Conservation (phyloP, 1,140 invertebrate genomes). For the Wasmannia auropunctata region DNA sequence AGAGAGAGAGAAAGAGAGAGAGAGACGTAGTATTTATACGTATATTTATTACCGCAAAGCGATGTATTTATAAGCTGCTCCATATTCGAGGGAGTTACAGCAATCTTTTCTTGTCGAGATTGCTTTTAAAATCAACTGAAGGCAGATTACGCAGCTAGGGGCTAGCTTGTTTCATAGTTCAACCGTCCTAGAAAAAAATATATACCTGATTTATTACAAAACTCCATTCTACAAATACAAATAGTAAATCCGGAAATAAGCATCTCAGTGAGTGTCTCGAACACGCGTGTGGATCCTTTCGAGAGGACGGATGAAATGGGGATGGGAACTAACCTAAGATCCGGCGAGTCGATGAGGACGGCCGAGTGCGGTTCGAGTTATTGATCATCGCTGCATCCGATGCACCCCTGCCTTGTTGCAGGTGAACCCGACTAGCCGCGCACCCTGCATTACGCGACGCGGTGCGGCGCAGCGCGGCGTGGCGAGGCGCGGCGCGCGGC, state of each 20-base stretch:
- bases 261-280: neutral
- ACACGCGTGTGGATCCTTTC: neutral
- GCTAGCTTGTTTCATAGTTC: neutral
- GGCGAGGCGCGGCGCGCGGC: slow-evolving; percentile 14
- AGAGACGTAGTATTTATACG: neutral
- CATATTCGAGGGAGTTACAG: neutral
- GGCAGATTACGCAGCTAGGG: neutral
- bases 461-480: neutral
- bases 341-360: slow-evolving; percentile 67
- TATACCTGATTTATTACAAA: neutral
- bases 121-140: neutral
- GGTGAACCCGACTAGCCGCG: slow-evolving; percentile 54
- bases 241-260: neutral
- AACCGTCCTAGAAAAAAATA: neutral
- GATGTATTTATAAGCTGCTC: neutral
- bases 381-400: slow-evolving; percentile 72
- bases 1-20: no score
- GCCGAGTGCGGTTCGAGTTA: slow-evolving; percentile 72
- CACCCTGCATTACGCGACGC: neutral
- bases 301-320: neutral
- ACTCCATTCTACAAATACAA: neutral
- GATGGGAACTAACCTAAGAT: slow-evolving; percentile 65
- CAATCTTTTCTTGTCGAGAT: neutral
- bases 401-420: slow-evolving; percentile 59
- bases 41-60: neutral